These are phyloP conservation scores for Triplophysa tibetana DNA, from an alignment of 2,113 vertebrate species.

Conservation along the genomic window DNA sequence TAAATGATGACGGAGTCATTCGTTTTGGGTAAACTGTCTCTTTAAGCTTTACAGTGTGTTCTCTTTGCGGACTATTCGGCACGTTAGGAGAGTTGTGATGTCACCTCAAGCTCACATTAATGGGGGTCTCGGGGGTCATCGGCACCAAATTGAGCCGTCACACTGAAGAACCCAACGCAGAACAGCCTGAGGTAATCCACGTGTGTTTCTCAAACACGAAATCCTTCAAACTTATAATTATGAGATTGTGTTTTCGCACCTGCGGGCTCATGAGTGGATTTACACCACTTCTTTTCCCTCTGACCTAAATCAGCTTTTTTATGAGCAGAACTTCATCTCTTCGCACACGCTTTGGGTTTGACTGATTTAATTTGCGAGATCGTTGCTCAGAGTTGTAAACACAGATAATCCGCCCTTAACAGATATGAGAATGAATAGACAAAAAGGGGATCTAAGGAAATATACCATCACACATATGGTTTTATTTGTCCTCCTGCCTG, in stretches of 20 bases:
- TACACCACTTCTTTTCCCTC: not conserved
- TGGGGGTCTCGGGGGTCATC: constrained; percentile 21
- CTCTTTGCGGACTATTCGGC: not conserved
- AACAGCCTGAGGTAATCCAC: constrained; percentile 4
- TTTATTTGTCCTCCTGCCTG: no score
- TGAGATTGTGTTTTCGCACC: not conserved
- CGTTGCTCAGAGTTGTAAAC: not conserved
- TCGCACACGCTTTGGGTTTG: not conserved
- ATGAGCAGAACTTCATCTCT: not conserved
- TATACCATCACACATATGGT: no score
- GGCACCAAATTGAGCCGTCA: constrained; percentile 49
- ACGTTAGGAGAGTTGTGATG: constrained; percentile 36
- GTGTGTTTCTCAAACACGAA: not conserved
- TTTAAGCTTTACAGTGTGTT: not conserved
- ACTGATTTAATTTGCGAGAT: not conserved
- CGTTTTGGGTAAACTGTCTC: not conserved
- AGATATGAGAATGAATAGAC: constrained; percentile 4
- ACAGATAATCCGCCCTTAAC: not conserved
- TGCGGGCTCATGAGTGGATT: not conserved
- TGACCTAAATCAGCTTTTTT: constrained; percentile 1
- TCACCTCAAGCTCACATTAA: constrained; percentile 26
- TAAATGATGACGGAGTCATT: no score
- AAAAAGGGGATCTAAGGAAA: not conserved
- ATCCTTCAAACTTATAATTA: constrained; percentile 7
- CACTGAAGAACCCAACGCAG: not conserved